Evolutionary conservation across 2,888 invertebrate species (phyloP).

Genomic region (Orchesella flavescens): DNA sequence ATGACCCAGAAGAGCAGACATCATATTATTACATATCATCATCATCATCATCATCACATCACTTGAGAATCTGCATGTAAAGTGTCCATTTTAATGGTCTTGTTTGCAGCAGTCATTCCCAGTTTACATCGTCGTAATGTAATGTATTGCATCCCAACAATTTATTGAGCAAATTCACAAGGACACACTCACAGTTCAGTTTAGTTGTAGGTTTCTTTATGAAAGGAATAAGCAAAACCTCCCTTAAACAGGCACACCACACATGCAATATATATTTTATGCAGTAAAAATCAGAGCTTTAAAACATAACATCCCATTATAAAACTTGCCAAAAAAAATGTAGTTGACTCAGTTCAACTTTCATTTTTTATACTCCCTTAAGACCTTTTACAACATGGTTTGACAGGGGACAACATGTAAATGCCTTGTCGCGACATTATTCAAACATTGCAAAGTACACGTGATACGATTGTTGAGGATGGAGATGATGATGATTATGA

Average conservation of each 20-base stretch:
- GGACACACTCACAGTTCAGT: neutral
- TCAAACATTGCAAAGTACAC: too few relatives aligned
- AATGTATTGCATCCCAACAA: too few relatives aligned
- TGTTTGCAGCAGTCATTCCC: too few relatives aligned
- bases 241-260: too few relatives aligned
- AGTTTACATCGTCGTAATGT: too few relatives aligned
- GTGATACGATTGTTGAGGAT: too few relatives aligned
- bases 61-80: too few relatives aligned
- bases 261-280: too few relatives aligned
- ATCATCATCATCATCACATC: too few relatives aligned
- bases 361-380: neutral
- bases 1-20: conserved; percentile 42
- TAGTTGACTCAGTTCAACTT: neutral
- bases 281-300: neutral
- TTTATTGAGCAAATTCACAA: too few relatives aligned
- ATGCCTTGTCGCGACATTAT: conserved; percentile 14
- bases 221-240: neutral
- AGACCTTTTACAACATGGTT: neutral
- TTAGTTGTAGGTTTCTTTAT: neutral
- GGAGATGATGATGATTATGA: too few relatives aligned
- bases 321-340: neutral
- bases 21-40: neutral
- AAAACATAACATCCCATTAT: neutral
- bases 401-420: conserved; percentile 16
- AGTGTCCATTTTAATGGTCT: too few relatives aligned